Evolutionary conservation across 2,113 vertebrate genomes (phyloP).

Genomic region (Alosa alosa): DNA sequence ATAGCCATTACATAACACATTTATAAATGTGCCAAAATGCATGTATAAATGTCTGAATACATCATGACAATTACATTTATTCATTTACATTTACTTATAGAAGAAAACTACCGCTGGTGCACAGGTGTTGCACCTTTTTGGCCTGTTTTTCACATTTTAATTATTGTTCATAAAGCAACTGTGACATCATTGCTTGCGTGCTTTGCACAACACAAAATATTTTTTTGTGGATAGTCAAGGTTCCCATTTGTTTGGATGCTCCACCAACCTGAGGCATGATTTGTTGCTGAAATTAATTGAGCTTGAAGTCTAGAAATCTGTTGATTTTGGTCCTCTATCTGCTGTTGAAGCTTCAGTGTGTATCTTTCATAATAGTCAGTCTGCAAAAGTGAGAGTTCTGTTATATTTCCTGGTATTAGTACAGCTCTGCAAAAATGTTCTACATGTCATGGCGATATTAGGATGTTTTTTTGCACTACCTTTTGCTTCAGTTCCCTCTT

Average conservation of each 20-base stretch:
- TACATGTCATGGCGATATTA: not conserved
- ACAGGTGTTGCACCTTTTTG: not conserved
- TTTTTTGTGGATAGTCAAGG: not conserved
- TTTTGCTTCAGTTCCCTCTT: constrained; percentile 85
- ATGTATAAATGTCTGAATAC: not conserved
- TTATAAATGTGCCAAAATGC: not conserved
- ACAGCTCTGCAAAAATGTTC: not conserved
- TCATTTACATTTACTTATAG: not conserved
- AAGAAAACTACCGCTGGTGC: not conserved
- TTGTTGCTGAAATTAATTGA: constrained; percentile 61
- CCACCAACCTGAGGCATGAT: constrained; percentile 66
- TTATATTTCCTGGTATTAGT: constrained; percentile 25
- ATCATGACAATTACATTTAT: no score
- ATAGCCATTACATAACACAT: constrained; percentile 18
- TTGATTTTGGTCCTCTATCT: constrained; percentile 84
- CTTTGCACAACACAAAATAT: not conserved
- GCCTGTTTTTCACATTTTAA: not conserved
- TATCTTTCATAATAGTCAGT: constrained; percentile 85
- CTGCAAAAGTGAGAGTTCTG: constrained; percentile 68
- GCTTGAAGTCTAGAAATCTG: constrained; percentile 78
- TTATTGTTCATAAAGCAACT: not conserved
- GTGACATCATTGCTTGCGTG: not conserved
- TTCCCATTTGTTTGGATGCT: not conserved
- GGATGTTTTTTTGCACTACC: constrained; percentile 63
- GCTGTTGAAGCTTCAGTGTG: constrained; percentile 83